These are phyloP conservation scores for Ceuthmochares aereus DNA, from an alignment of 2,113 vertebrate genomes.

Conservation along the genomic window DNA sequence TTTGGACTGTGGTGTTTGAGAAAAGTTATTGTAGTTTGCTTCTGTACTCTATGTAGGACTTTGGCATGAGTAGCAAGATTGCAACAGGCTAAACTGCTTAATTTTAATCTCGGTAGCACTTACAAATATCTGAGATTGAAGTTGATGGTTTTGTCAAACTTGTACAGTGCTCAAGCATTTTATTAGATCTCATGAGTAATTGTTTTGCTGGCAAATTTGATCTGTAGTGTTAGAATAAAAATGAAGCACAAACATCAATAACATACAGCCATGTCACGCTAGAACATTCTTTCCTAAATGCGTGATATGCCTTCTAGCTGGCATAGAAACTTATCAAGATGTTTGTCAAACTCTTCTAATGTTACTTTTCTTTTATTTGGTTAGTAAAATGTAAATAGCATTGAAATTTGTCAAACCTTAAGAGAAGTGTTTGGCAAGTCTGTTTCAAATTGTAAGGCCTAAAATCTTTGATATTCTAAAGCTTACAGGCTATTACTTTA, in stretches of 20 bases:
- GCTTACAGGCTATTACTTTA: neutral
- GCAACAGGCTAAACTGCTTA: conserved; percentile 1
- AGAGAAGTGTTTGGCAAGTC: conserved; percentile 18
- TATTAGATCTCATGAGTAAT: neutral
- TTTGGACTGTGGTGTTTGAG: conserved; percentile 20
- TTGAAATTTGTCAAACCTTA: conserved; percentile 7
- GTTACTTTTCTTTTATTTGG: neutral
- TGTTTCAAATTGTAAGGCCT: neutral
- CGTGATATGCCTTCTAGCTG: neutral
- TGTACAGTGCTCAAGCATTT: neutral
- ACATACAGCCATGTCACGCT: neutral
- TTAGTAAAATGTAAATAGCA: neutral
- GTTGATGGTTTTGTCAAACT: conserved; percentile 9
- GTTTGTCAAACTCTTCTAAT: neutral
- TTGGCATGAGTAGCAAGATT: neutral
- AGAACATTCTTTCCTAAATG: neutral
- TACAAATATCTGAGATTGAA: neutral
- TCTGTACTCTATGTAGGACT: neutral
- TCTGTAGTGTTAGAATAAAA: neutral
- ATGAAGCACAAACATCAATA: neutral
- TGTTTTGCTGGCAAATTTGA: conserved; percentile 4
- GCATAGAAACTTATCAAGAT: neutral
- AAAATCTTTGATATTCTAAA: neutral
- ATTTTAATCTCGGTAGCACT: neutral
- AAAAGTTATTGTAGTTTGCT: neutral